Conservation (phyloP, 92 coral and sea anemone species). For the Umimayanthus kanabou region DNA sequence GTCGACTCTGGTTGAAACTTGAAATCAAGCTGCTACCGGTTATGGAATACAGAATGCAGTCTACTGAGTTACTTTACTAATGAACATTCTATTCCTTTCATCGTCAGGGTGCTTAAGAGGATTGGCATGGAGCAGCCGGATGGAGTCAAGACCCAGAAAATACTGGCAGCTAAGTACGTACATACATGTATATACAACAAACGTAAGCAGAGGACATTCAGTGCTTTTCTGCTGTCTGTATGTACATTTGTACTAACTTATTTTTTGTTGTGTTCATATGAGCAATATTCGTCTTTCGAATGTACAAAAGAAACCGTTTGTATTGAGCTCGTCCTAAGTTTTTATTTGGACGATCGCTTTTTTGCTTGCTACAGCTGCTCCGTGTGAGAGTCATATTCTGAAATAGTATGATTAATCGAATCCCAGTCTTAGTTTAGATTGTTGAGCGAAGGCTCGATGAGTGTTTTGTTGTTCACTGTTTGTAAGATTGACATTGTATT, state of each 20-base stretch:
- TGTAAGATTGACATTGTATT: neutral
- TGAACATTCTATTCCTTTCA: neutral
- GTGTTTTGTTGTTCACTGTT: neutral
- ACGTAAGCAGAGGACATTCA: neutral
- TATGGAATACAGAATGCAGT: neutral
- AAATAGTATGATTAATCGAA: too few relatives aligned
- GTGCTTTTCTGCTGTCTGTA: too few relatives aligned
- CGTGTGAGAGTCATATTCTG: too few relatives aligned
- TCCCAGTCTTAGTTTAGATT: too few relatives aligned
- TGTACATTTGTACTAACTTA: too few relatives aligned
- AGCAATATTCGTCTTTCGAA: too few relatives aligned
- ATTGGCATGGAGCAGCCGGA: slow-evolving; percentile 98
- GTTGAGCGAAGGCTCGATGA: too few relatives aligned
- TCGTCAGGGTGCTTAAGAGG: slow-evolving; percentile 83
- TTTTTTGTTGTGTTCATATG: too few relatives aligned
- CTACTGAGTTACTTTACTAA: neutral
- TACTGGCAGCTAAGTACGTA: slow-evolving; percentile 94
- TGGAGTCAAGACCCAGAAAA: slow-evolving; percentile 78
- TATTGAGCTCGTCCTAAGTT: too few relatives aligned
- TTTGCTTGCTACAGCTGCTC: neutral
- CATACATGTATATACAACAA: neutral
- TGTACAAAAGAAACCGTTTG: too few relatives aligned
- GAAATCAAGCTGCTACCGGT: neutral
- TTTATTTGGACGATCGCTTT: too few relatives aligned
- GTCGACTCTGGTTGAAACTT: too few relatives aligned